phyloP scores from a whole-genome alignment of 2,797 vertebrate genomes.

The Tragelaphus eurycerus region DNA sequence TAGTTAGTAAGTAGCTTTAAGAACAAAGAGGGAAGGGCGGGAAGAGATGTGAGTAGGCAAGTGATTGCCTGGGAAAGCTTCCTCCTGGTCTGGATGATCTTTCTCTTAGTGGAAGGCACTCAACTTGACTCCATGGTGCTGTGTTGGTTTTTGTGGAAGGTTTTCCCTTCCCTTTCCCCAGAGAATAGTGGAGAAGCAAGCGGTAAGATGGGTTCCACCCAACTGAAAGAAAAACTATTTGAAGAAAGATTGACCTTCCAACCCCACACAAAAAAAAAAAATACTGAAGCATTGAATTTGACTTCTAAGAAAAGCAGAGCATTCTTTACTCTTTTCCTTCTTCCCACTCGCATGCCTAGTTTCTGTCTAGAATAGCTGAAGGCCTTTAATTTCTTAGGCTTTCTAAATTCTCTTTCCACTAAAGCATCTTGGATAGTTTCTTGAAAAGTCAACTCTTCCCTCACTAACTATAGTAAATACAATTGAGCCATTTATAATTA shows the following conservation, averaged over 20 bases:
- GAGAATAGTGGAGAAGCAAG: constrained; percentile 13
- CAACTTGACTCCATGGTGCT: not conserved
- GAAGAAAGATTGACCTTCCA: not conserved
- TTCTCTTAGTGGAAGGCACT: not conserved
- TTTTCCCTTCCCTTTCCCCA: not conserved
- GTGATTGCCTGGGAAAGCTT: not conserved
- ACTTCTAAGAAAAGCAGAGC: constrained; percentile 13
- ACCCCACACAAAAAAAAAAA: not conserved
- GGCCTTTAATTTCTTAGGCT: constrained; percentile 31
- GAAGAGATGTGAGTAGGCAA: not conserved
- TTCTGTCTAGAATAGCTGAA: constrained; percentile 12
- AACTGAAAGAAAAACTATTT: not conserved
- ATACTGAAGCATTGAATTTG: not conserved
- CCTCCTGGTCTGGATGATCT: not conserved
- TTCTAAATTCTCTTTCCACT: constrained; percentile 29
- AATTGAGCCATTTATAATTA: constrained; percentile 20
- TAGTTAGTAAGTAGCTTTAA: constrained; percentile 35
- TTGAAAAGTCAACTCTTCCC: constrained; percentile 34
- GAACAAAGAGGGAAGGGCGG: not conserved
- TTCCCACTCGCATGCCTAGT: not conserved
- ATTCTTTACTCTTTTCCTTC: constrained; percentile 8
- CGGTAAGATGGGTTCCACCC: not conserved
- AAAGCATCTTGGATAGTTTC: constrained; percentile 27
- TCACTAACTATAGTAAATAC: constrained; percentile 12
- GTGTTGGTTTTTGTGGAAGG: not conserved